Base-by-base conservation (phyloP, 2,113 vertebrate species). In the Calonectris borealis region DNA sequence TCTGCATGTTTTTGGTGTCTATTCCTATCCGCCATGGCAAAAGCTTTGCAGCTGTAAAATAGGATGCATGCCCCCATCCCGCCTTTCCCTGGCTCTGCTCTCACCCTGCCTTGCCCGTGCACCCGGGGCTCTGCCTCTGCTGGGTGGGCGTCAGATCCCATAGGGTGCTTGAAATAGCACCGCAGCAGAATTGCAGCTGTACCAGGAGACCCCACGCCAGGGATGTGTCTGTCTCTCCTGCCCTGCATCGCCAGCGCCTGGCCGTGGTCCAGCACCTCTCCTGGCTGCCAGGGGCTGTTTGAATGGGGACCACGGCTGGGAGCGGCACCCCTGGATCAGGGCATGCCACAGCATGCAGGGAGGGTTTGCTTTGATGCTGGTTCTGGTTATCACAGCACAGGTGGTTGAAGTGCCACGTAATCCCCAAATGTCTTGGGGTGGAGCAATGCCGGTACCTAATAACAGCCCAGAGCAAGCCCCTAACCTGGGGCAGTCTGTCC, bases 371-470 rank as follows among this genome's bases (percentile, higher is more conserved):
- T 86, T 66, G 60, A 27, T 81, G 68, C 48, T 70, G 72, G 14
- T 40, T 62, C 48, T 86, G 21, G 27, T 90, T 73, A 21, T 81
- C n/a, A 38, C 2, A 0, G 9, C 48, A 38, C 3, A 7, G n/a
- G 17, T 6, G 9, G 11, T 1, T 64, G 31, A 66, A 81, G 38
- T 32, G n/a, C 25, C 40, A 40, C 0, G 0, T 40, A 51, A 68
- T 36, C 27, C 55, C 10, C 55, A 77, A 57, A 62, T 16, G 16
- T n/a, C 52, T 44, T 10, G 5, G 27, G 31, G 55, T 64, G 32
- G 51, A 87, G 57, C 13, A 9, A 27, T 24, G 71, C n/a, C 1
- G 2, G 49, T 25, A 38, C 46, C 26, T 51, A 16, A 3, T 7
- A 62, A 57, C 34, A 92, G n/a, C 62, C 40, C 0, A 0, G 36